A percentile compares a stretch with the other conserved stretches of the same genome.
Evolutionary conservation across 1,140 invertebrate genomes (phyloP).

Genomic region (Liolophura sinensis): DNA sequence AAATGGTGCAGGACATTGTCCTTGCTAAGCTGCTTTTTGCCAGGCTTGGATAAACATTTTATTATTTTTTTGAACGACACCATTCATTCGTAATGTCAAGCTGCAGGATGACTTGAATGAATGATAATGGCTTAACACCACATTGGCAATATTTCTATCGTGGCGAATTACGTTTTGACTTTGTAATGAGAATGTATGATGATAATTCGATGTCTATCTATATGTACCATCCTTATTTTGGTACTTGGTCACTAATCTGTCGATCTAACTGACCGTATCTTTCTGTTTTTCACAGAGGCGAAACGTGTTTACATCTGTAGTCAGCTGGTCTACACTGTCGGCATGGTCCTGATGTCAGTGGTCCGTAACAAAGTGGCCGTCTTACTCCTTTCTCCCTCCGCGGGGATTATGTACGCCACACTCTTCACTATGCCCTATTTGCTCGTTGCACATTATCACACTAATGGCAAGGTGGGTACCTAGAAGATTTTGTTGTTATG

Average conservation of each 20-base stretch:
- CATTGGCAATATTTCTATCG: no score
- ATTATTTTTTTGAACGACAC: no score
- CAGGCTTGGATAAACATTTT: no score
- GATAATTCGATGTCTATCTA: neutral
- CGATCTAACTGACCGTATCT: slow-evolving; percentile 2
- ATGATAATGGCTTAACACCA: no score
- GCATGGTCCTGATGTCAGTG: slow-evolving; percentile 87
- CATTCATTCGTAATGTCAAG: no score
- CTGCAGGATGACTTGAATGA: no score
- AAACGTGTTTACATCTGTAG: slow-evolving; percentile 86
- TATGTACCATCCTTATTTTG: neutral
- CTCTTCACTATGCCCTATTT: slow-evolving; percentile 97
- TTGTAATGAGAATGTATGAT: no score
- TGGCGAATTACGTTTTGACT: no score
- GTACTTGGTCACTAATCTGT: neutral
- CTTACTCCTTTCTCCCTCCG: slow-evolving; percentile 45
- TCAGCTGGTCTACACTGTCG: slow-evolving; percentile 83
- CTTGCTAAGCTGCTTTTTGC: no score
- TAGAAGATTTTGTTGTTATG: neutral
- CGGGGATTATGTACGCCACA: slow-evolving; percentile 94
- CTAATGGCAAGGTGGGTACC: slow-evolving; percentile 74
- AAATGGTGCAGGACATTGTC: no score
- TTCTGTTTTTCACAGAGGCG: slow-evolving; percentile 68
- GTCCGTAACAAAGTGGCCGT: slow-evolving; percentile 67
- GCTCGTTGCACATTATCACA: slow-evolving; percentile 90